phyloP scores from a whole-genome alignment of 2,888 invertebrate species.

The Keiferia lycopersicella region DNA sequence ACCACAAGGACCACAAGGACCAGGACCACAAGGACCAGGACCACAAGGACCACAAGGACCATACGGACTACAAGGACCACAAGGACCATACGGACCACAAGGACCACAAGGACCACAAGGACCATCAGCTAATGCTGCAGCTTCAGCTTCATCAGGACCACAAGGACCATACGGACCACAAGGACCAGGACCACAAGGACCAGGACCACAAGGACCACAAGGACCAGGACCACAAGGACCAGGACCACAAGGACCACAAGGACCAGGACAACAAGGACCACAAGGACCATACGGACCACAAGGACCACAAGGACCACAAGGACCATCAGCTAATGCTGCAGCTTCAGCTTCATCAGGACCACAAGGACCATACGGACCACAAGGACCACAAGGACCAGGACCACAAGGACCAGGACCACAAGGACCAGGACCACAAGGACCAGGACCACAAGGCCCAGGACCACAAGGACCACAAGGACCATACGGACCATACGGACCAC shows the following conservation, averaged over 20 bases:
- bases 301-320: slow-evolving; percentile 19
- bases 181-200: neutral
- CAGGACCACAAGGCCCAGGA: slow-evolving; percentile 19
- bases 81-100: neutral
- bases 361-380: slow-evolving; percentile 25
- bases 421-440: slow-evolving; percentile 1
- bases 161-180: neutral
- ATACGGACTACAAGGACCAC: slow-evolving; percentile 7
- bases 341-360: too few relatives aligned
- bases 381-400: slow-evolving; percentile 21
- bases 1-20: too few relatives aligned
- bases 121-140: neutral
- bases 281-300: slow-evolving; percentile 17
- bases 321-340: too few relatives aligned
- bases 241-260: slow-evolving; percentile 14
- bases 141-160: slow-evolving; percentile 12
- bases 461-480: neutral
- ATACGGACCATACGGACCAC: slow-evolving; percentile 13
- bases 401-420: slow-evolving; percentile 26
- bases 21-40: slow-evolving; percentile 25
- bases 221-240: slow-evolving; percentile 1
- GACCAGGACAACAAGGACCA: slow-evolving; percentile 16
- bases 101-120: too few relatives aligned
- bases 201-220: slow-evolving; percentile 2
- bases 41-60: too few relatives aligned